These are phyloP conservation scores for Stigmatopora nigra DNA, from an alignment of 2,113 vertebrate species.

Conservation along the genomic window DNA sequence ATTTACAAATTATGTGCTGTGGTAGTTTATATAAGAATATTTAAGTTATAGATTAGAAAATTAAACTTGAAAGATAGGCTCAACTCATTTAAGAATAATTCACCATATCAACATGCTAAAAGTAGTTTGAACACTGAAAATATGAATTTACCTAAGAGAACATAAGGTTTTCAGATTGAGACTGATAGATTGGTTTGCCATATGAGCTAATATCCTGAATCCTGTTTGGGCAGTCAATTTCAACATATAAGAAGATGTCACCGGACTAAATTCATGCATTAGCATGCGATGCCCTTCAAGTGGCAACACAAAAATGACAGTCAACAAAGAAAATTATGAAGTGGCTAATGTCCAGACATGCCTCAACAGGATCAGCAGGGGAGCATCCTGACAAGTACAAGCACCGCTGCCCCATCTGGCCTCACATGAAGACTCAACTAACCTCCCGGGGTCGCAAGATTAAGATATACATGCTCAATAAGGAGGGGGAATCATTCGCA, in stretches of 20 bases:
- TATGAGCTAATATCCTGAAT: slow-evolving; percentile 17
- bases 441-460: slow-evolving; percentile 49
- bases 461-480: slow-evolving; percentile 46
- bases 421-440: slow-evolving; percentile 27
- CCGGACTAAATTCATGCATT: slow-evolving; percentile 32
- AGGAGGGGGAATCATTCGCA: slow-evolving; percentile 11
- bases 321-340: slow-evolving; percentile 72
- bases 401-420: slow-evolving; percentile 54
- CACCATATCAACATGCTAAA: no score
- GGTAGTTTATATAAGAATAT: no score
- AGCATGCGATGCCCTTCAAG: slow-evolving; percentile 61
- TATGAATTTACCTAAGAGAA: no score
- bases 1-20: no score
- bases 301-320: slow-evolving; percentile 60
- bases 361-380: slow-evolving; percentile 64
- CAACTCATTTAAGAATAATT: no score
- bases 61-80: no score
- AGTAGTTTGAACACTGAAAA: no score
- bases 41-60: no score
- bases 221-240: slow-evolving; percentile 27
- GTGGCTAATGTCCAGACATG: slow-evolving; percentile 69
- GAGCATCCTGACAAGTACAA: slow-evolving; percentile 49
- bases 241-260: slow-evolving; percentile 49
- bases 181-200: no score
- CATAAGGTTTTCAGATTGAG: no score